Base-by-base conservation (phyloP, 2,113 vertebrate species). In the Corvus cornix region DNA sequence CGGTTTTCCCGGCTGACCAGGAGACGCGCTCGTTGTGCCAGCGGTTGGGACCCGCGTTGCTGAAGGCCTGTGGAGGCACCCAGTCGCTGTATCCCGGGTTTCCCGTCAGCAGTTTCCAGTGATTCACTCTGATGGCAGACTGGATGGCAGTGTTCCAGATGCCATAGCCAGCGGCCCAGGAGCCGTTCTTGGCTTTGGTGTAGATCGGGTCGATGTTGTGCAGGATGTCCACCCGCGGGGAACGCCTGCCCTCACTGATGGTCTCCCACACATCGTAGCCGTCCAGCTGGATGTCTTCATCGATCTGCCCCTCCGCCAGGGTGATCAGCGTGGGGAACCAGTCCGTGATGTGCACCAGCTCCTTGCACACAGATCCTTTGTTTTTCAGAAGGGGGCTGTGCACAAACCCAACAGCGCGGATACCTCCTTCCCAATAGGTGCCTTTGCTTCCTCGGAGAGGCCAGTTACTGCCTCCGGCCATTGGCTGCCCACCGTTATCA, bases 181-280 rank as follows among this genome's bases (percentile, higher is more conserved):
- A 99, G 30, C 99, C 99, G 4, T 99, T 99, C 96, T 98, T 99
- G 15, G 99, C 99, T 96, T 98, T 99, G 52, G 98, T 98, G 81
- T 99, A 99, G 89, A 99, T 98, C 0, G 99, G 99, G 85, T 99
- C 99, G 20, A 99, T 99, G 97, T 99, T 99, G 97, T 99, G 99
- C 48, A 99, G 97, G 95, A 99, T 99, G 93, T 99, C 99, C 23
- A 98, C 97, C 20, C 99, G 98, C 10, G 99, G 99, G 5, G 99
- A 99, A 11, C 98, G 99, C 12, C 97, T 98, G 14, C 99, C 99
- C 97, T 99, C 99, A 2, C 99, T 99, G 69, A 99, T 98, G 44
- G 99, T 98, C 96, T 99, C 99, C 99, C 99, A 99, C 75, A 99
- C 97, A 18, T 99, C 99, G 2, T 99, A 99, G 20, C 99, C 99